Evolutionary conservation across 1,140 invertebrate species (phyloP).

Genomic region (Hyles euphorbiae): DNA sequence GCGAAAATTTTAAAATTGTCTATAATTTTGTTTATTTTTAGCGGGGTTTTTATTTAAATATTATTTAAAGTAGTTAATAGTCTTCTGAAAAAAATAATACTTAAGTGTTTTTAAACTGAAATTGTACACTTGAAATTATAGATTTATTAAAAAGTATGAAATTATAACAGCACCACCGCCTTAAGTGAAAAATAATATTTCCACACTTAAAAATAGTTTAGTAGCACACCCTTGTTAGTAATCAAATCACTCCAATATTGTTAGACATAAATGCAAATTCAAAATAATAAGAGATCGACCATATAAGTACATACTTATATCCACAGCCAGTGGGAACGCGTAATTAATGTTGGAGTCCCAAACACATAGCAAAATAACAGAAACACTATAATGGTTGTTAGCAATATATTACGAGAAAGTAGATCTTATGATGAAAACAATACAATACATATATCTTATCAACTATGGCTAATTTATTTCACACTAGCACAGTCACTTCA

Average conservation of each 20-base stretch:
- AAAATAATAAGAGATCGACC: conserved; percentile 9
- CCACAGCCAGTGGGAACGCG: conserved; percentile 7
- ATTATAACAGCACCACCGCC: too few relatives aligned
- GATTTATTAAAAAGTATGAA: too few relatives aligned
- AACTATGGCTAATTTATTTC: conserved; percentile 26
- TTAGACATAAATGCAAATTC: conserved; percentile 15
- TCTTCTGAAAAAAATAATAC: too few relatives aligned
- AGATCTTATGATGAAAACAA: conserved; percentile 30
- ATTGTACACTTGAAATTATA: too few relatives aligned
- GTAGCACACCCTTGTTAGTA: conserved; percentile 50
- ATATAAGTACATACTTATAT: conserved; percentile 9
- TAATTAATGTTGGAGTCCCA: not conserved
- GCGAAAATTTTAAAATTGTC: too few relatives aligned
- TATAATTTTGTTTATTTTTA: too few relatives aligned
- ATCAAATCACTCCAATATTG: conserved; percentile 13
- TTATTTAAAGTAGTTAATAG: too few relatives aligned
- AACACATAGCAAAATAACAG: not conserved
- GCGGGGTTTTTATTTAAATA: too few relatives aligned
- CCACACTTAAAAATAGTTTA: conserved; percentile 4
- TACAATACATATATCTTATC: conserved; percentile 52
- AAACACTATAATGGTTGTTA: conserved; percentile 14
- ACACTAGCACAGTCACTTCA: conserved; percentile 49
- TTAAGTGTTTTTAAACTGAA: too few relatives aligned
- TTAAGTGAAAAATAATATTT: too few relatives aligned
- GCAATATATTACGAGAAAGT: conserved; percentile 26